Conservation (phyloP, 37 sponge, comb jelly and placozoan genomes). For the Dysidea cf. avara region DNA sequence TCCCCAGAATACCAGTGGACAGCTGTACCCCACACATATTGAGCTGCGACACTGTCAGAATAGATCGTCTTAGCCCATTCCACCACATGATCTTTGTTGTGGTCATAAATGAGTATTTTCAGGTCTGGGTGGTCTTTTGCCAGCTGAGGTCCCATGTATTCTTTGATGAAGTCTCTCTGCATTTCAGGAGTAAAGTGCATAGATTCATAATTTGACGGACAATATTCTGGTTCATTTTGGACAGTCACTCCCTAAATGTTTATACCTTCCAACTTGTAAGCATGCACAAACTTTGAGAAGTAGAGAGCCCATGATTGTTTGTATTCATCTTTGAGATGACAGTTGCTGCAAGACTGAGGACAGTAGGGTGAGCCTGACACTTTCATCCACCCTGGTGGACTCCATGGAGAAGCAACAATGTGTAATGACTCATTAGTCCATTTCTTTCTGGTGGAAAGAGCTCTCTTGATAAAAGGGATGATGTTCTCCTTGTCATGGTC, state of each 20-base stretch:
- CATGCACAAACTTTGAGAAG: conserved; percentile 65
- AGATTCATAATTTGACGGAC: conserved; percentile 55
- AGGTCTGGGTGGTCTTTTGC: conserved; percentile 62
- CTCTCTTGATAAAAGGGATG: conserved; percentile 72
- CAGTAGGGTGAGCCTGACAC: conserved; percentile 36
- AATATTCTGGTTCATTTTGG: conserved; percentile 78
- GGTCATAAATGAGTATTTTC: conserved; percentile 66
- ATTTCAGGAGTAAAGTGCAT: conserved; percentile 77
- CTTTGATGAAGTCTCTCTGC: conserved; percentile 64
- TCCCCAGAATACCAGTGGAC: conserved; percentile 84
- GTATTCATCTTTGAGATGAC: conserved; percentile 61
- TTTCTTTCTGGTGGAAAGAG: conserved; percentile 21
- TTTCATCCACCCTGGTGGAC: conserved; percentile 84
- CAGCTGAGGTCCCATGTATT: conserved; percentile 54
- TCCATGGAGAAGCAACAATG: conserved; percentile 81
- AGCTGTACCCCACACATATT: conserved; percentile 80
- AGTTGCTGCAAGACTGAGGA: conserved; percentile 13
- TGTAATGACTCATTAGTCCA: conserved; percentile 52
- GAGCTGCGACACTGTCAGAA: conserved; percentile 64
- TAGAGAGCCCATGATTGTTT: conserved; percentile 69
- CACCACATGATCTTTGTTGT: conserved; percentile 82
- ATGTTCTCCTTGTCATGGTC: conserved; percentile 54
- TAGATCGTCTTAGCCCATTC: conserved; percentile 78
- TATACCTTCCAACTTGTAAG: conserved; percentile 45
- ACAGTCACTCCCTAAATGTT: conserved; percentile 76